Conservation (phyloP, 2,797 vertebrate genomes). For the Amphiprion clarkii region DNA sequence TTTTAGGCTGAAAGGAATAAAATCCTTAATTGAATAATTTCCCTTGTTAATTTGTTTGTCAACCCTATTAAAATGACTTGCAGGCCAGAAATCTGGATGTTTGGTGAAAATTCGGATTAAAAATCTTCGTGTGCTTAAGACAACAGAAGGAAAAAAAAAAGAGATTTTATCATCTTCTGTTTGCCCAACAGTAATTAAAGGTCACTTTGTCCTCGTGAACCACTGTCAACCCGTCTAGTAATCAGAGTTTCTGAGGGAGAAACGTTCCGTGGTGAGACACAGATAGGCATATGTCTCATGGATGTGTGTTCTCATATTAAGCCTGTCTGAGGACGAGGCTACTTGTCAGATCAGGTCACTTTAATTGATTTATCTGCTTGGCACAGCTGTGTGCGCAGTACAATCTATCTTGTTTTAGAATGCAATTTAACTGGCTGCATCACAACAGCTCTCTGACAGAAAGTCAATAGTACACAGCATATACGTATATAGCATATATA, state of each 20-base stretch:
- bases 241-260: conserved; percentile 39
- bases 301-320: conserved; percentile 69
- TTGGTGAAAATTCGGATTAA: conserved; percentile 47
- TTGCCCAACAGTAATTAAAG: conserved; percentile 43
- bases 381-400: conserved; percentile 71
- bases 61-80: conserved; percentile 24
- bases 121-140: conserved; percentile 34
- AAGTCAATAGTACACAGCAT: conserved; percentile 78
- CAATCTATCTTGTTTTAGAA: conserved; percentile 87
- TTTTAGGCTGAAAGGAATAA: conserved; percentile 7
- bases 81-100: conserved; percentile 20
- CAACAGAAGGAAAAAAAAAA: conserved; percentile 13
- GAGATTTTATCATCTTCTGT: conserved; percentile 27
- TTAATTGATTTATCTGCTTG: conserved; percentile 86
- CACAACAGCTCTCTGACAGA: conserved; percentile 75
- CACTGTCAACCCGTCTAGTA: conserved; percentile 49
- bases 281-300: conserved; percentile 52
- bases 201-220: conserved; percentile 40
- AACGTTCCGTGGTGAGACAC: conserved; percentile 34
- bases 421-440: conserved; percentile 84
- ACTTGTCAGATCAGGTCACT: conserved; percentile 84
- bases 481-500: conserved; percentile 31
- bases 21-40: conserved; percentile 2
- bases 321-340: conserved; percentile 71
- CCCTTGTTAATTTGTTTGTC: conserved; percentile 11